Base-by-base conservation (phyloP, 2,113 vertebrate genomes). In the Okapia johnstoni region DNA sequence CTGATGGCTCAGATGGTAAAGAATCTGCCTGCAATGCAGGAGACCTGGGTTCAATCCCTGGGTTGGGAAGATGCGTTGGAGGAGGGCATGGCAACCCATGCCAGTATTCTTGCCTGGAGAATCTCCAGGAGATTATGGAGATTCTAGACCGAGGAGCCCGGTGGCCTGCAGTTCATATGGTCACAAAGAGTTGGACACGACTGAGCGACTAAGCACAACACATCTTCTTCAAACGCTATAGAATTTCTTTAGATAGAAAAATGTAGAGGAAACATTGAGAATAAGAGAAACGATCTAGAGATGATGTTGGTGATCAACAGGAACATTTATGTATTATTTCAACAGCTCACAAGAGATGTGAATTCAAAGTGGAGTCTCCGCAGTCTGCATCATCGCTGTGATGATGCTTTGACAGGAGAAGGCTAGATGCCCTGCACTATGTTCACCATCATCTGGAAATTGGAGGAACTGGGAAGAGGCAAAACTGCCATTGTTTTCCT, bases 361-460 rank as follows among this genome's bases (percentile, higher is more conserved):
- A 10, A 17, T 16, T 55, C 60, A 4, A 26, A 17, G 19, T 8
- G 17, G n/a, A 55, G 33, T 63, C 3, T 40, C 21, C 2, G 12
- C 0, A 2, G 9, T 7, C 79, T 55, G 2, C 17, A 17, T 1
- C 16, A 0, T 5, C 3, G 21, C 0, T 6, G 36, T 0, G 7
- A 25, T 3, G 23, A 17, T 1, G 9, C 25, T 40, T 17, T 10
- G 2, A 21, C n/a, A 21, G 50, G 23, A 28, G 73, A 9, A 7
- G 25, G 12, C 46, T 5, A 6, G 43, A 0, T 0, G 0, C 5
- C 23, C 14, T 70, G 70, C 50, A 5, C 52, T 6, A 0, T 13
- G 8, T 23, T 79, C n/a, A 13, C 5, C 28, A 1, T 9, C 28
- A 33, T n/a, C 30, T 57, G 54, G 36, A 36, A 92, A 50, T 0